Evolutionary conservation across 2,113 vertebrate species (phyloP).

Genomic region (Prunella fulvescens): DNA sequence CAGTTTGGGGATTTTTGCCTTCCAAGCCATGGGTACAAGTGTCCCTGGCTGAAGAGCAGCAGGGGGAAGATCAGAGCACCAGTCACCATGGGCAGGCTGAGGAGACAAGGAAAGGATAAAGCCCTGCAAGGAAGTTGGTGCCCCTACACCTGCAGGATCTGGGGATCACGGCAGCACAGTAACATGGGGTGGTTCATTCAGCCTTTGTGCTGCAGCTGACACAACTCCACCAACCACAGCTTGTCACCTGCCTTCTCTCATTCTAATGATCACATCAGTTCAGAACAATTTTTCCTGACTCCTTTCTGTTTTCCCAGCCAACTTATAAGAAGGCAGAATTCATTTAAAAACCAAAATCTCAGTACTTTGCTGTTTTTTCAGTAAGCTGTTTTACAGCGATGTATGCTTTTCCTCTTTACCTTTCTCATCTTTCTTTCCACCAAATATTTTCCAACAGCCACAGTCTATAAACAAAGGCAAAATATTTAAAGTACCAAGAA

Average conservation of each 20-base stretch:
- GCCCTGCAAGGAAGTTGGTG: fast-evolving
- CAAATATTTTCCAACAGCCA: slow-evolving; percentile 28
- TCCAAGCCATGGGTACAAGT: background rate
- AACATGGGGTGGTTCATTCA: fast-evolving
- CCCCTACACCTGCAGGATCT: fast-evolving
- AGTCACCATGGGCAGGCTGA: fast-evolving
- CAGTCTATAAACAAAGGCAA: slow-evolving; percentile 31
- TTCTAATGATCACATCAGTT: background rate
- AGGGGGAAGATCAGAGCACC: fast-evolving
- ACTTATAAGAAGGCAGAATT: background rate
- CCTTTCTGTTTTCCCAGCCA: background rate
- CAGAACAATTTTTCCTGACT: background rate
- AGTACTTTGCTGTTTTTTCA: background rate
- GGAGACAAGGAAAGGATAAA: background rate
- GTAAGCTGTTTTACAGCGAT: slow-evolving; percentile 1
- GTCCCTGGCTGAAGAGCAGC: background rate
- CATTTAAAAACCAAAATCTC: background rate
- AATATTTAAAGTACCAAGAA: background rate
- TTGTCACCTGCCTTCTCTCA: background rate
- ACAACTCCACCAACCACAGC: background rate
- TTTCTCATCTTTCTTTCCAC: slow-evolving; percentile 45
- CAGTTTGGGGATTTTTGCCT: background rate
- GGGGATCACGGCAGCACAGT: background rate
- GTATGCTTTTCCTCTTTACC: slow-evolving; percentile 4
- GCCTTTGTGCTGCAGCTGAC: background rate